A percentile compares a stretch with the other conserved stretches of the same genome.
phyloP scores from a whole-genome alignment of 2,888 invertebrate species.

The Drosophila mettleri region DNA sequence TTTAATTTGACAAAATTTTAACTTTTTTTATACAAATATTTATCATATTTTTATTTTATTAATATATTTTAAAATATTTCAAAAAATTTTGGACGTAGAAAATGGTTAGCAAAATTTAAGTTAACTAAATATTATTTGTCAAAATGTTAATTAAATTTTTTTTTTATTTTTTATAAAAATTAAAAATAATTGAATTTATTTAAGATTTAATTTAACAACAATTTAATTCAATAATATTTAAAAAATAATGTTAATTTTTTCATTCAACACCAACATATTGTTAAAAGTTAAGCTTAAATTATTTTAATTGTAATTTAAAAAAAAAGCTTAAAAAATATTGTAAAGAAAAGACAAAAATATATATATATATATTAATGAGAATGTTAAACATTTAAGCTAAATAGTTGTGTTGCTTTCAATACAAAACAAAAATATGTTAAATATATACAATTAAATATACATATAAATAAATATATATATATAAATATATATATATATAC shows the following conservation, averaged over 20 bases:
- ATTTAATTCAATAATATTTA: too few relatives aligned
- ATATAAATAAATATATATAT: constrained; percentile 39
- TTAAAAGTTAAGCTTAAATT: constrained; percentile 20
- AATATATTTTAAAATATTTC: background rate
- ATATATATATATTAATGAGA: constrained; percentile 32
- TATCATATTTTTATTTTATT: too few relatives aligned
- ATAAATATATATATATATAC: constrained; percentile 38
- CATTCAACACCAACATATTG: background rate
- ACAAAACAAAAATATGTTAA: constrained; percentile 46
- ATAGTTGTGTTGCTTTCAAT: constrained; percentile 62
- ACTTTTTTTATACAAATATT: too few relatives aligned
- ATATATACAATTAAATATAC: constrained; percentile 33
- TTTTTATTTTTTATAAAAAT: too few relatives aligned
- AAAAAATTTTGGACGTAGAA: too few relatives aligned
- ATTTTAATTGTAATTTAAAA: constrained; percentile 47
- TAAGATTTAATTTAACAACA: background rate
- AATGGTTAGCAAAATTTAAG: too few relatives aligned
- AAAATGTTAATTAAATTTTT: too few relatives aligned
- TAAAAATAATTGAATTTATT: background rate
- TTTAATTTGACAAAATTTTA: too few relatives aligned
- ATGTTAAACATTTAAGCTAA: constrained; percentile 65
- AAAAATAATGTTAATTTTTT: background rate
- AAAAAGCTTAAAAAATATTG: constrained; percentile 44
- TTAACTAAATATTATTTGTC: too few relatives aligned
- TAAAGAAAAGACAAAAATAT: constrained; percentile 45